Evolutionary conservation across 2,113 vertebrate genomes (phyloP).

Genomic region (Menura novaehollandiae): DNA sequence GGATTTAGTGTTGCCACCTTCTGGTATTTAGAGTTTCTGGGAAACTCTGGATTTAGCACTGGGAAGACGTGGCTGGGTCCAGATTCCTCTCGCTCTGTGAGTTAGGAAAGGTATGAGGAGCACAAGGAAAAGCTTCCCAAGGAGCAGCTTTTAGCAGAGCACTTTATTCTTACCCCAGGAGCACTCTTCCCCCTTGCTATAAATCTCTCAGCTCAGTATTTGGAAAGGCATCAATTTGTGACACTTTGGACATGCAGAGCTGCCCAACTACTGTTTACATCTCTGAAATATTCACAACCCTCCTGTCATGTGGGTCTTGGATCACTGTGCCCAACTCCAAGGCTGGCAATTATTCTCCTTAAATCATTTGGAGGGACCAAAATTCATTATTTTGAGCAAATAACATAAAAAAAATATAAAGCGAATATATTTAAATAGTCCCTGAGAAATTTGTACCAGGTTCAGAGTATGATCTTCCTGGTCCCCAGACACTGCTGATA

Average conservation of each 20-base stretch:
- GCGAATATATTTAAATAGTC: not conserved
- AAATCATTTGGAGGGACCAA: not conserved
- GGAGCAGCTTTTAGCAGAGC: not conserved
- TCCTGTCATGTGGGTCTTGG: not conserved
- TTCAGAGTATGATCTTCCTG: not conserved
- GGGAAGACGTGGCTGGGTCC: not conserved
- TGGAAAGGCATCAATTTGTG: not conserved
- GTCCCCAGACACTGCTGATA: not conserved
- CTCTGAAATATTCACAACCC: not conserved
- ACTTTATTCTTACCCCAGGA: not conserved
- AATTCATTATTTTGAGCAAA: not conserved
- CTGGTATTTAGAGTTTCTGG: not conserved
- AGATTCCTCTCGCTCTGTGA: not conserved
- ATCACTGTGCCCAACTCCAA: not conserved
- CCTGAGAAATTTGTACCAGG: not conserved
- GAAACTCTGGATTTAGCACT: not conserved
- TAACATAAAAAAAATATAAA: not conserved
- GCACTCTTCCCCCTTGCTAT: fast-evolving
- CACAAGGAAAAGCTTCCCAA: not conserved
- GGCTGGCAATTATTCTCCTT: not conserved
- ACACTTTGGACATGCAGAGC: not conserved
- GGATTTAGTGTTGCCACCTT: not conserved
- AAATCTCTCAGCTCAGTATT: not conserved
- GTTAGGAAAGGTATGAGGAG: not conserved
- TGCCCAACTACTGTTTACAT: not conserved